Base-by-base conservation (phyloP, 2,113 vertebrate genomes). In the Grammomys surdaster region DNA sequence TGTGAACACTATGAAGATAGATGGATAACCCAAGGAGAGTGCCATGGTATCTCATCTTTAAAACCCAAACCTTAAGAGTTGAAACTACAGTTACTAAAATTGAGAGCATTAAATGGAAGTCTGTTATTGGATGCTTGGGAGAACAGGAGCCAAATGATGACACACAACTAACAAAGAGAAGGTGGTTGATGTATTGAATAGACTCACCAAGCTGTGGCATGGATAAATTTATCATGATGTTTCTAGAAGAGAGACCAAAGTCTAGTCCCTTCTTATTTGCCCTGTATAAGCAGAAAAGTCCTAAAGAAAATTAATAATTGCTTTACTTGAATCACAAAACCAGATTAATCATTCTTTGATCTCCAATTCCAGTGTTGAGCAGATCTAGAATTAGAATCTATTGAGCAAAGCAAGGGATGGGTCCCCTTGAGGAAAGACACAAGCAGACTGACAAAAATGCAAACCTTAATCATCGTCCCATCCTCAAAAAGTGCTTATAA, bases 151-250 rank as follows among this genome's bases (percentile, higher is more conserved):
- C 51, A 81, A 58, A 40, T 4, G 67, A 43, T 31, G 80, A 24
- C 14, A 56, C 3, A 1, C 31, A 77, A 7, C 17, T 51, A 72
- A 31, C 76, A 81, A 31, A 75, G 67, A 20, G 31, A 81, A 46
- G 4, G 11, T 31, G 24, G 3, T 6, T 7, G 2, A 17, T 11
- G 17, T 12, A 77, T 56, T 0, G 13, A 60, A 19, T 22, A 26
- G 9, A 12, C 20, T 58, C 7, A 19, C 2, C 36, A 14, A 60
- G 24, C 7, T 11, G 7, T 31, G 67, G 43, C 43, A 33, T 3
- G 31, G 24, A 60, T 3, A 10, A 31, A 3, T 19, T 28, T 26
- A 8, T 16, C 17, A 43, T 9, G 36, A 28, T 24, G 10, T 48
- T 81, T 26, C 54, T 58, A 67, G 31, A 70, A 88, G n/a, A 31